These are phyloP conservation scores for Mizuhopecten yessoensis DNA, from an alignment of 1,140 invertebrate species.

Conservation along the genomic window DNA sequence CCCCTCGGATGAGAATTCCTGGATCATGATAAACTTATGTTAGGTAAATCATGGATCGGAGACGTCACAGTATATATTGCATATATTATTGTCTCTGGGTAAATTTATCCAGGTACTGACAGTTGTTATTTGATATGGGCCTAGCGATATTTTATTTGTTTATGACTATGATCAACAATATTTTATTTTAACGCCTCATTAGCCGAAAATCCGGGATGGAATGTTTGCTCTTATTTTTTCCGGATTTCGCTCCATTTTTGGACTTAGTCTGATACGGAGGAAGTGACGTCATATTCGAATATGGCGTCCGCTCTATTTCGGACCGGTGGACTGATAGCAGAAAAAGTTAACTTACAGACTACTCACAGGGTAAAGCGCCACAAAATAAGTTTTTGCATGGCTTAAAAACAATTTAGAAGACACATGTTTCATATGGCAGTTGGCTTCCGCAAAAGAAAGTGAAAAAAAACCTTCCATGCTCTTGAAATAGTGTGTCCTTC, in stretches of 20 bases:
- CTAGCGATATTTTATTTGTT: too few species aligned
- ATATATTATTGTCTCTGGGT: too few species aligned
- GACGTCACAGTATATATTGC: too few species aligned
- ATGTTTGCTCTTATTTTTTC: too few species aligned
- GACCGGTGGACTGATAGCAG: conserved; percentile 54
- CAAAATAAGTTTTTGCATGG: background rate
- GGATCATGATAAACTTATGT: too few species aligned
- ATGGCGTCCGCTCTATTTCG: conserved; percentile 63
- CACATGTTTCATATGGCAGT: background rate
- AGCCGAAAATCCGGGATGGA: too few species aligned
- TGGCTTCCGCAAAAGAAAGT: background rate
- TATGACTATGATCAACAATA: too few species aligned
- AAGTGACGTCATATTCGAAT: conserved; percentile 42
- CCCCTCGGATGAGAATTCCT: too few species aligned
- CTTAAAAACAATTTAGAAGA: background rate
- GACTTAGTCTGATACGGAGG: background rate
- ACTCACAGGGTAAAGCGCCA: conserved; percentile 41
- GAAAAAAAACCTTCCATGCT: background rate
- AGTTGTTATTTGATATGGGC: too few species aligned
- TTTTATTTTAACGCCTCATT: too few species aligned
- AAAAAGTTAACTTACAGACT: conserved; percentile 45
- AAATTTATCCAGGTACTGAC: too few species aligned
- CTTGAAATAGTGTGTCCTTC: background rate
- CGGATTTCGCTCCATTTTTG: conserved; percentile 21
- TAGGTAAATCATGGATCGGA: too few species aligned